Conservation (phyloP, 53 echinoderm and acorn worm genomes). For the Zoroaster sp. region DNA sequence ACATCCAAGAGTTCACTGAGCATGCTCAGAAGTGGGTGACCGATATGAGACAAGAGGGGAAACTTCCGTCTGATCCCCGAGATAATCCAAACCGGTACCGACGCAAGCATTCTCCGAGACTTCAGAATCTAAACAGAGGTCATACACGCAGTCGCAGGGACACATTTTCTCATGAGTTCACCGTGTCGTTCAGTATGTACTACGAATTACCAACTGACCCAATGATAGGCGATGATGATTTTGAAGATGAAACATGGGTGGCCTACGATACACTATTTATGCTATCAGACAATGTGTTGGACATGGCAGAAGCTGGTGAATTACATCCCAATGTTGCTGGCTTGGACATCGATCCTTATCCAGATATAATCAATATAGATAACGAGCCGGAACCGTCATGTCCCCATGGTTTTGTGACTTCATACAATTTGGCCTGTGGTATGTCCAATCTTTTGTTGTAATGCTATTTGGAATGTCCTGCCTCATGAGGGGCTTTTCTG, state of each 20-base stretch:
- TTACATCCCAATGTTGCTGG: slow-evolving; percentile 38
- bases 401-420: background rate
- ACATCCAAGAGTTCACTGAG: background rate
- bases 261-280: slow-evolving; percentile 13
- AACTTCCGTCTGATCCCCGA: background rate
- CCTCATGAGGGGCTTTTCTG: too few relatives aligned
- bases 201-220: background rate
- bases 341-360: slow-evolving; percentile 27
- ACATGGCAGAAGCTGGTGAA: background rate
- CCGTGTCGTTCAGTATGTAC: background rate
- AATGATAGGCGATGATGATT: background rate
- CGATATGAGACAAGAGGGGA: slow-evolving; percentile 5
- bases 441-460: background rate
- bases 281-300: background rate
- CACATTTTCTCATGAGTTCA: background rate
- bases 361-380: slow-evolving; percentile 26
- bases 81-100: background rate
- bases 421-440: slow-evolving; percentile 20
- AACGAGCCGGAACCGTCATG: slow-evolving; percentile 37
- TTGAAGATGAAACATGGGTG: slow-evolving; percentile 1
- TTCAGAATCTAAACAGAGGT: background rate
- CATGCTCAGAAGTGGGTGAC: slow-evolving; percentile 22
- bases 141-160: background rate
- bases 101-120: background rate
- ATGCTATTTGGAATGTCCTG: too few relatives aligned